Percentiles rank a stretch among this genome's conserved stretches.
These are phyloP conservation scores for Podiceps cristatus DNA, from an alignment of 2,113 vertebrate species.

Conservation along the genomic window DNA sequence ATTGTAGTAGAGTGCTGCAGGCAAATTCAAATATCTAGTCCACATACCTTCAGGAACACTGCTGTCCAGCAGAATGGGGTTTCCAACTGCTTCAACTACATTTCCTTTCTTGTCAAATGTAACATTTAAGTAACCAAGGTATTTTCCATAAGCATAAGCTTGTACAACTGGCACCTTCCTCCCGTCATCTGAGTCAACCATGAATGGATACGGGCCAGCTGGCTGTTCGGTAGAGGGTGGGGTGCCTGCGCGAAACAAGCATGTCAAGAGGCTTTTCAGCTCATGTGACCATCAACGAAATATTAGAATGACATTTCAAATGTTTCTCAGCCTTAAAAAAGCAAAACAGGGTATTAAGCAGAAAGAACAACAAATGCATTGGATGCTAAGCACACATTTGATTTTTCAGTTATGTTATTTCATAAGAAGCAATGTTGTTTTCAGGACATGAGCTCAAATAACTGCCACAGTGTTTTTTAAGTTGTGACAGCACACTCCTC, in stretches of 20 bases:
- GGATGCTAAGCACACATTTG: not conserved
- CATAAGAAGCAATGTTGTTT: not conserved
- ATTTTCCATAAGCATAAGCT: constrained; percentile 95
- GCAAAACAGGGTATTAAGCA: not conserved
- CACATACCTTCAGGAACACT: constrained; percentile 82
- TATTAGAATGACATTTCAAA: not conserved
- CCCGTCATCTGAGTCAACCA: constrained; percentile 83
- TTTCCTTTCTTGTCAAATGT: constrained; percentile 85
- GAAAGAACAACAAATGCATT: not conserved
- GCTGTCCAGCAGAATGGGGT: constrained; percentile 89
- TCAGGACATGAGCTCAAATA: not conserved
- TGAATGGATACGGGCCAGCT: constrained; percentile 84
- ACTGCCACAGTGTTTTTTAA: not conserved
- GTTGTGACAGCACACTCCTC: not conserved
- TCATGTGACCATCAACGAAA: not conserved
- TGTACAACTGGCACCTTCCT: constrained; percentile 90
- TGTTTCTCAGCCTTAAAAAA: not conserved
- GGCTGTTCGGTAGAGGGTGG: constrained; percentile 84
- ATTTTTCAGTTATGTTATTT: not conserved
- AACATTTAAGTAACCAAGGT: constrained; percentile 88
- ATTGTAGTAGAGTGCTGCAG: too few species aligned
- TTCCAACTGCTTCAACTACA: constrained; percentile 84
- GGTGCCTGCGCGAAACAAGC: constrained; percentile 69
- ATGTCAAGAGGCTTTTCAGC: not conserved
- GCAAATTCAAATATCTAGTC: not conserved